Conservation (phyloP, 2,113 vertebrate species). For the Cacatua alba region DNA sequence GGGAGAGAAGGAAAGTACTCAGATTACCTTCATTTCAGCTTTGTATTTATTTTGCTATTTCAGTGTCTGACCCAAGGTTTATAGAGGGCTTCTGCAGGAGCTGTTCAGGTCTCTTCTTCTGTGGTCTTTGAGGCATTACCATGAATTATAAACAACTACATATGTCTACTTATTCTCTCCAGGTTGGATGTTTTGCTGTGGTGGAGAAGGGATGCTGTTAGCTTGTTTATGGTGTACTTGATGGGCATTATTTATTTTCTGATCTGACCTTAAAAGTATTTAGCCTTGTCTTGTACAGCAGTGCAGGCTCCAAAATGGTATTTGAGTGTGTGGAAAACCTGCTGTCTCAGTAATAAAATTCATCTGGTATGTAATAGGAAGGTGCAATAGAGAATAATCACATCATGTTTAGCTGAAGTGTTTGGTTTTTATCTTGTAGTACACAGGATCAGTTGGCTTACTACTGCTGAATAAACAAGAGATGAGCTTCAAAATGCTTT, state of each 20-base stretch:
- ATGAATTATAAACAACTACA: fast-evolving
- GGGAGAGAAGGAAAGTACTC: background rate
- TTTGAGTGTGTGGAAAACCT: background rate
- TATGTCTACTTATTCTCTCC: background rate
- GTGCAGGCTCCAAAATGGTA: background rate
- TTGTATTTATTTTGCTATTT: background rate
- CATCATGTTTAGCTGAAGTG: background rate
- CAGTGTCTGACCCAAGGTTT: background rate
- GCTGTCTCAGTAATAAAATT: background rate
- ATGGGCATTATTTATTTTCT: background rate
- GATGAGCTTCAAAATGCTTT: background rate
- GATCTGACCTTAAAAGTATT: background rate
- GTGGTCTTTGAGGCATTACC: background rate
- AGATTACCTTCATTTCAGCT: background rate
- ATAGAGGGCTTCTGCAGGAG: background rate
- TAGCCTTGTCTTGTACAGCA: background rate
- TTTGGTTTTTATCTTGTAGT: background rate
- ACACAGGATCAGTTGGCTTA: background rate
- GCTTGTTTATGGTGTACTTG: background rate
- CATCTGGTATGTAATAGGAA: background rate
- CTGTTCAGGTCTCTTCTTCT: background rate
- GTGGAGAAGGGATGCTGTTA: background rate
- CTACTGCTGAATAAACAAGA: background rate
- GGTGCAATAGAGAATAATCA: background rate
- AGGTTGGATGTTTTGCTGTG: background rate